Conservation (phyloP, 2,888 invertebrate species). For the Pycnomerus fuliginosus region DNA sequence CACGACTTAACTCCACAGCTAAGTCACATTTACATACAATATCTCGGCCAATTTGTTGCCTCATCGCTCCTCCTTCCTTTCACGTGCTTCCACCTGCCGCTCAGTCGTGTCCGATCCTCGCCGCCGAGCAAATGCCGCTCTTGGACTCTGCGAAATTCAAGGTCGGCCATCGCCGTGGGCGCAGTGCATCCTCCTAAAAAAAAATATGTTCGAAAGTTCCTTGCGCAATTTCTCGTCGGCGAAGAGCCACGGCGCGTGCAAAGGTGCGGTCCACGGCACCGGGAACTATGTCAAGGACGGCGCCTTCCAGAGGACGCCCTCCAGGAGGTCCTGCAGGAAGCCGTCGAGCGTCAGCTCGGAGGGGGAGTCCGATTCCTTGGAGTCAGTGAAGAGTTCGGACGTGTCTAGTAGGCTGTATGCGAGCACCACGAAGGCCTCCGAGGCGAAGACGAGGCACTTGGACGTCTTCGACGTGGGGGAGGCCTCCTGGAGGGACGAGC, state of each 20-base stretch:
- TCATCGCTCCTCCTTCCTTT: too few species aligned
- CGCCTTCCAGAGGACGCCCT: conserved; percentile 49
- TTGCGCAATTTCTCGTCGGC: conserved; percentile 62
- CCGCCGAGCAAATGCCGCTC: too few species aligned
- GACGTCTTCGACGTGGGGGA: conserved; percentile 53
- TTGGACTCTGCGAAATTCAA: too few species aligned
- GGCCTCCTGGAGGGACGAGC: conserved; percentile 36
- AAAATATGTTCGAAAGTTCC: conserved; percentile 43
- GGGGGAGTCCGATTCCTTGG: conserved; percentile 65
- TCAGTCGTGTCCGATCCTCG: too few species aligned
- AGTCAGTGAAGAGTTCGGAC: conserved; percentile 49
- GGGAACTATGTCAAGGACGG: conserved; percentile 54
- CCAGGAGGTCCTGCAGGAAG: conserved; percentile 50
- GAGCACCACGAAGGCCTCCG: conserved; percentile 61
- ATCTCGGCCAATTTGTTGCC: too few species aligned
- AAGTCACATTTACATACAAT: too few species aligned
- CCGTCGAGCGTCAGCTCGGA: conserved; percentile 66
- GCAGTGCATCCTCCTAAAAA: too few species aligned
- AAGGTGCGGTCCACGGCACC: conserved; percentile 74
- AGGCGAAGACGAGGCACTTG: conserved; percentile 61
- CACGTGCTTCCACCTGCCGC: too few species aligned
- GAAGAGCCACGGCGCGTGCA: conserved; percentile 67
- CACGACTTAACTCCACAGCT: too few species aligned
- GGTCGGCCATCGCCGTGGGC: too few species aligned
- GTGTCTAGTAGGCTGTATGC: conserved; percentile 57